phyloP scores from a whole-genome alignment of 2,113 vertebrate species.

The Numenius arquata region DNA sequence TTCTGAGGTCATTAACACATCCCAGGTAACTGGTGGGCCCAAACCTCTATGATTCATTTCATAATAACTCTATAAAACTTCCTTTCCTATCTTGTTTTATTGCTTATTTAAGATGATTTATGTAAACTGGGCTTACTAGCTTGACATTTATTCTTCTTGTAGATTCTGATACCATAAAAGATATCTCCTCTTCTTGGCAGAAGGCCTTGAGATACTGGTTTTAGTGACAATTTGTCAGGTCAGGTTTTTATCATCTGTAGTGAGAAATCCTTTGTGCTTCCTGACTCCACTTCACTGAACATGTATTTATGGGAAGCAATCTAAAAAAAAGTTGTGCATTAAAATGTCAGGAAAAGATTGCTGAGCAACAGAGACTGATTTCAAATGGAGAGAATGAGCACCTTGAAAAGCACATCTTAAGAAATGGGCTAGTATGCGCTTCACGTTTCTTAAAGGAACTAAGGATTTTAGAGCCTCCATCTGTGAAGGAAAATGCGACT shows the following conservation, averaged over 20 bases:
- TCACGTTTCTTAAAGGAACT: neutral
- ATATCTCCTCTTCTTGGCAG: neutral
- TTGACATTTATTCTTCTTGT: neutral
- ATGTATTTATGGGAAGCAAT: neutral
- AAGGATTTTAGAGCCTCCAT: neutral
- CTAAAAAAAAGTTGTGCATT: neutral
- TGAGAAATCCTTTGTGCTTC: neutral
- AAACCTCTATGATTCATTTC: neutral
- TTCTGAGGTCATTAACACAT: neutral
- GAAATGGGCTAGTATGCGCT: neutral
- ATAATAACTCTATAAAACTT: neutral
- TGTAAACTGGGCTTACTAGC: neutral
- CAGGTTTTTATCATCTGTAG: neutral
- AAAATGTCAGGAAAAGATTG: neutral
- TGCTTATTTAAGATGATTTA: constrained; percentile 4
- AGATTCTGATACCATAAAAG: neutral
- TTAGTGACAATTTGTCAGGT: neutral
- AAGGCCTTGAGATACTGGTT: neutral
- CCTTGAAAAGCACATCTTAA: neutral
- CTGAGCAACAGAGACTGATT: neutral
- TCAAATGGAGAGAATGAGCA: neutral
- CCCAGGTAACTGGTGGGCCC: neutral
- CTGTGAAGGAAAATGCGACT: neutral
- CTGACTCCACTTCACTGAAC: neutral
- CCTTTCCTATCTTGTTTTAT: neutral